Conservation (phyloP, 2,113 vertebrate species). For the Turdus rufiventris region DNA sequence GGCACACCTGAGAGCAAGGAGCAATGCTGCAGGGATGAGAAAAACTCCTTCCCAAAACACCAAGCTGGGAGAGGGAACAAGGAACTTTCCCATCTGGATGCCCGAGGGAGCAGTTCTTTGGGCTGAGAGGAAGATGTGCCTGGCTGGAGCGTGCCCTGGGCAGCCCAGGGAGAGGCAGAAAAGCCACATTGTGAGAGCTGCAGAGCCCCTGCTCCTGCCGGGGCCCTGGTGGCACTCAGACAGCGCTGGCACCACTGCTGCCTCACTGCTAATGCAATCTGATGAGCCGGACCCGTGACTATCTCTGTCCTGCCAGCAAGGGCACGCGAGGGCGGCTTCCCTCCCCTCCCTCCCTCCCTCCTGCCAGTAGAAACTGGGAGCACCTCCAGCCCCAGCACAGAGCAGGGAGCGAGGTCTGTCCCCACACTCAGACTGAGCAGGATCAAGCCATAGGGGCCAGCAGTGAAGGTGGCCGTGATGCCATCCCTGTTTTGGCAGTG, state of each 20-base stretch:
- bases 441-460: neutral
- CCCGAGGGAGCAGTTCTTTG: rapidly evolving
- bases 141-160: rapidly evolving
- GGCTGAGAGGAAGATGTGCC: neutral
- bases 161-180: neutral
- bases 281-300: neutral
- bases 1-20: neutral
- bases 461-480: rapidly evolving
- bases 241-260: neutral
- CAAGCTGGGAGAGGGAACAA: rapidly evolving
- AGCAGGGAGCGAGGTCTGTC: rapidly evolving
- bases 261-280: neutral
- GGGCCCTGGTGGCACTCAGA: neutral
- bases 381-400: neutral
- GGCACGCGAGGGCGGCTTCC: neutral
- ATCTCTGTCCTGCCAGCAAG: constrained; percentile 27
- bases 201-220: neutral
- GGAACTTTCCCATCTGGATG: rapidly evolving
- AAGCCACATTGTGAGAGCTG: neutral
- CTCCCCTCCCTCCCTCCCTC: neutral
- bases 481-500: rapidly evolving
- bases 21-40: neutral
- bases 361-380: neutral
- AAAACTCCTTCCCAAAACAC: neutral
- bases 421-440: neutral